Conservation (phyloP, 2,888 invertebrate species). For the Heteromurus nitidus region DNA sequence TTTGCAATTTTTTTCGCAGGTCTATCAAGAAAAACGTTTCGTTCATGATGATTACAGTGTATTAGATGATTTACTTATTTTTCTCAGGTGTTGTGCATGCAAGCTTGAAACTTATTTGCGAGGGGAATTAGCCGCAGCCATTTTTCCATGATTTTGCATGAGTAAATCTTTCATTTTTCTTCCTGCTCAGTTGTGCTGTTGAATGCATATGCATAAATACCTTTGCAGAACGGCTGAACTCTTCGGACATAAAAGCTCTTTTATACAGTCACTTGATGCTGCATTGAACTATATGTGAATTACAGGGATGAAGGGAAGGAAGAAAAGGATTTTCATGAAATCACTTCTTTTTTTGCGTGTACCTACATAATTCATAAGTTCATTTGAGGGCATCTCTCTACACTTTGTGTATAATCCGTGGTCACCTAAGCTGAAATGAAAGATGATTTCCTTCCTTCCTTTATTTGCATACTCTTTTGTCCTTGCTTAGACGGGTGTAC, state of each 20-base stretch:
- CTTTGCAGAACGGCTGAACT: no score
- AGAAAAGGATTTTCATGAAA: background rate
- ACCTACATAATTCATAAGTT: constrained; percentile 42
- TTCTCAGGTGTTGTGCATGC: background rate
- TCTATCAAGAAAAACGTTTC: no score
- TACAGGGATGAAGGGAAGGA: constrained; percentile 36
- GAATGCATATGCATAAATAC: constrained; percentile 29
- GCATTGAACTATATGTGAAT: constrained; percentile 34
- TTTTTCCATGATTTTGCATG: constrained; percentile 48
- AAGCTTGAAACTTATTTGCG: background rate
- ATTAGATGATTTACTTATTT: no score
- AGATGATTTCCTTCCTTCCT: constrained; percentile 44
- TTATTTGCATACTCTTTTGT: constrained; percentile 36
- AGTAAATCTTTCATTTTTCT: constrained; percentile 5
- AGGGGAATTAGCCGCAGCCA: background rate
- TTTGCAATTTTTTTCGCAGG: no score
- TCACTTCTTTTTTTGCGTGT: background rate
- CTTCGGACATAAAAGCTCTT: no score
- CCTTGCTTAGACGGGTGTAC: constrained; percentile 22
- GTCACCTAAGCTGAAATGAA: constrained; percentile 64
- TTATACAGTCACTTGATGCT: constrained; percentile 38
- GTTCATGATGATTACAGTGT: no score
- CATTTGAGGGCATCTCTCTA: constrained; percentile 59
- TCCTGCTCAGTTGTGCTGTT: constrained; percentile 1
- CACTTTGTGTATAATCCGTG: constrained; percentile 55